Percentiles rank a stretch among this genome's conserved stretches.
Conservation (phyloP, 2,888 invertebrate genomes). For the Chrysopilus asiliformis region DNA sequence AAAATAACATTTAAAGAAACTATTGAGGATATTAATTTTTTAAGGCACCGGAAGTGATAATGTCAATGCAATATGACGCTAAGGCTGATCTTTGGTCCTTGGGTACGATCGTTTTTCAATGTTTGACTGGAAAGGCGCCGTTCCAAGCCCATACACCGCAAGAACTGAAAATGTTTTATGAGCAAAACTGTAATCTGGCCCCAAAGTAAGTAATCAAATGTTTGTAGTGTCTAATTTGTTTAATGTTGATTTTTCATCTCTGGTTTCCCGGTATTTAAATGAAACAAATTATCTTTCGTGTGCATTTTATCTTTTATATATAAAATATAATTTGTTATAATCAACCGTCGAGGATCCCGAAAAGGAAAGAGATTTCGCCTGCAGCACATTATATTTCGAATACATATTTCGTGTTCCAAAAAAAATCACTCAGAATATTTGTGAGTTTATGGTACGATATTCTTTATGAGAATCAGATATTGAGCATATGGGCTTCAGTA, state of each 20-base stretch:
- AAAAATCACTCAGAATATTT: no score
- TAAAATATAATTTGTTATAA: no score
- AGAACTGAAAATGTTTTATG: conserved; percentile 92
- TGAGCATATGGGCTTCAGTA: no score
- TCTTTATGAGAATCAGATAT: no score
- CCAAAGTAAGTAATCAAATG: conserved; percentile 56
- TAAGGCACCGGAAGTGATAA: conserved; percentile 94
- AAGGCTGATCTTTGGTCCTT: conserved; percentile 99
- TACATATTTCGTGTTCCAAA: no score
- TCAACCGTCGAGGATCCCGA: no score
- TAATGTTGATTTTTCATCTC: not conserved
- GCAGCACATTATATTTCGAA: no score
- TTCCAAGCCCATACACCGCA: conserved; percentile 97
- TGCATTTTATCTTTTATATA: no score
- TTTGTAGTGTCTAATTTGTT: not conserved
- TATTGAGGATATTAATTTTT: conserved; percentile 1
- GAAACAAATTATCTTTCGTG: no score
- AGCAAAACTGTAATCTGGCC: conserved; percentile 79
- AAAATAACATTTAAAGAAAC: not conserved
- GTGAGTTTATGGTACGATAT: no score
- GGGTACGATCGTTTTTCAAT: conserved; percentile 97
- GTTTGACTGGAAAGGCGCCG: conserved; percentile 96
- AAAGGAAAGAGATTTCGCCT: no score
- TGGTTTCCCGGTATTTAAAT: no score
- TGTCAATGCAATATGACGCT: conserved; percentile 96